A percentile compares a stretch with the other conserved stretches of the same genome.
These are phyloP conservation scores for Nesometra sesokonis DNA, from an alignment of 35 echinoderm and acorn worm species.

Conservation along the genomic window DNA sequence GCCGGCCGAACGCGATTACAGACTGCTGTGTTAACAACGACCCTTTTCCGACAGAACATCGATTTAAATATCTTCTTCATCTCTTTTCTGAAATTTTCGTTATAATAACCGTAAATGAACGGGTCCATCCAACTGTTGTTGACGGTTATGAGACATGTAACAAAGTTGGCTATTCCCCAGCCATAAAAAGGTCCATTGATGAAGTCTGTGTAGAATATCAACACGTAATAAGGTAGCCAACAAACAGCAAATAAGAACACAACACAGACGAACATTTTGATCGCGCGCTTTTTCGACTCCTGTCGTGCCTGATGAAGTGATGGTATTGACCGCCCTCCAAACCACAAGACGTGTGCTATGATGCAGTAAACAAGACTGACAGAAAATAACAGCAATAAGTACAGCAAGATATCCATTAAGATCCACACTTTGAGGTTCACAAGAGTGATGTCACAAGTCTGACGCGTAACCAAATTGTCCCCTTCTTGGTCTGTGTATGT, in stretches of 20 bases:
- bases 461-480: not conserved
- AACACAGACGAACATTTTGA: not conserved
- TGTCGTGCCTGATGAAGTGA: not conserved
- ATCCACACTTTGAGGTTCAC: not conserved
- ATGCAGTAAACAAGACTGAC: not conserved
- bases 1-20: not conserved
- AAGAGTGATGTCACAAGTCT: not conserved
- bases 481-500: not conserved
- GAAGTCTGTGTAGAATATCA: not conserved
- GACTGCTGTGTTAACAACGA: not conserved
- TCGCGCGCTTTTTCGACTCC: not conserved
- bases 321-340: not conserved
- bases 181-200: not conserved
- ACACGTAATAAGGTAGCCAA: not conserved
- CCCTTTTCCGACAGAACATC: not conserved
- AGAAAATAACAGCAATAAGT: not conserved
- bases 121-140: not conserved
- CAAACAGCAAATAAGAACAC: not conserved
- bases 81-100: not conserved
- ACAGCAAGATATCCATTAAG: not conserved
- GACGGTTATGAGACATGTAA: not conserved
- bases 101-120: not conserved
- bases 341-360: not conserved
- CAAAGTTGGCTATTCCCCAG: not conserved
- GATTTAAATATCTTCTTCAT: not conserved